A percentile compares a stretch with the other conserved stretches of the same genome.
Conservation (phyloP, 2,113 vertebrate genomes). For the Marmota flaviventris region DNA sequence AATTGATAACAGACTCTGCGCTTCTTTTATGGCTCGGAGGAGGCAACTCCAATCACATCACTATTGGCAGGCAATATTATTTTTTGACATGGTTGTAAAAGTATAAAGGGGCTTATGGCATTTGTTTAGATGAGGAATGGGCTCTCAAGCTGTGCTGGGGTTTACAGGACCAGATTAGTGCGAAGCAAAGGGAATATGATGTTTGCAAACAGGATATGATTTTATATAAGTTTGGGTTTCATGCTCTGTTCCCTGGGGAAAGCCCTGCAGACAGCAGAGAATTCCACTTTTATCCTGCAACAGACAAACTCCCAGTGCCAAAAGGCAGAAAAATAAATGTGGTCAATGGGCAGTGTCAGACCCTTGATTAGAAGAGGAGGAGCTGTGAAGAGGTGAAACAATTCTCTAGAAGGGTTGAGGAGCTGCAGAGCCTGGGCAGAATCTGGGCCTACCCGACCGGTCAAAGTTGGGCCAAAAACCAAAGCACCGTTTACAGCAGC, state of each 20-base stretch:
- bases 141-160: slow-evolving; percentile 89
- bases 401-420: slow-evolving; percentile 75
- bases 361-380: slow-evolving; percentile 80
- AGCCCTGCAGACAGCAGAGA: slow-evolving; percentile 90
- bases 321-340: slow-evolving; percentile 81
- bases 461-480: slow-evolving; percentile 44
- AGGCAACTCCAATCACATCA: slow-evolving; percentile 91
- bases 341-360: slow-evolving; percentile 82
- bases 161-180: slow-evolving; percentile 89
- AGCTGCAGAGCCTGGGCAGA: slow-evolving; percentile 63
- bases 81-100: slow-evolving; percentile 91
- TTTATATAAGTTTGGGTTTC: slow-evolving; percentile 91
- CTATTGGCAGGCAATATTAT: slow-evolving; percentile 92
- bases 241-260: slow-evolving; percentile 86
- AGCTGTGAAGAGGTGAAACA: slow-evolving; percentile 58
- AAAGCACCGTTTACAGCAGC: background rate
- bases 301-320: slow-evolving; percentile 86
- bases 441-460: background rate
- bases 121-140: slow-evolving; percentile 92
- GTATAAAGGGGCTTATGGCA: slow-evolving; percentile 91
- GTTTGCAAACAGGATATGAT: slow-evolving; percentile 92
- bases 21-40: slow-evolving; percentile 89
- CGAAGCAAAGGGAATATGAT: slow-evolving; percentile 90
- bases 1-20: slow-evolving; percentile 95
- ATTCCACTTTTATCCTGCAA: slow-evolving; percentile 91